phyloP scores from a whole-genome alignment of 64 coral and sea anemone species.

The Dendronephthya gigantea region DNA sequence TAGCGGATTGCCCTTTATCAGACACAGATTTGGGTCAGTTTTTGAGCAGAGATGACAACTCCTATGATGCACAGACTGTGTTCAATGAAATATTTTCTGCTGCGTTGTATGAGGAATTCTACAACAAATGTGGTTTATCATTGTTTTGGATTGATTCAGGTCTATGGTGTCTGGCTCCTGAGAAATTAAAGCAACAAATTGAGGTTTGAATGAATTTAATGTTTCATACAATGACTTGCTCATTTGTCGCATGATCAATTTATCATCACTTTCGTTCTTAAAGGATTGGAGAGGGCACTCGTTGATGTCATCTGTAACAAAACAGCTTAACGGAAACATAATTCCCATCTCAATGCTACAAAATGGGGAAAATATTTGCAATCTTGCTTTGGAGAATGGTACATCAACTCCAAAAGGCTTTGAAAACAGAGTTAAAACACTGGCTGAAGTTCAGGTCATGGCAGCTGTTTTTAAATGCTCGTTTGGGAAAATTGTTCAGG shows the following conservation, averaged over 20 bases:
- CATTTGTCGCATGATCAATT: background rate
- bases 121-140: slow-evolving; percentile 34
- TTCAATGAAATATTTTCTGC: slow-evolving; percentile 44
- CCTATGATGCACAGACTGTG: slow-evolving; percentile 28
- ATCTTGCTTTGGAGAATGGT: background rate
- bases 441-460: background rate
- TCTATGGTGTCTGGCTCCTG: slow-evolving; percentile 7
- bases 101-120: slow-evolving; percentile 51
- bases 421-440: background rate
- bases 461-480: background rate
- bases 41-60: background rate
- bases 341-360: slow-evolving; percentile 45
- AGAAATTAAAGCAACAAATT: background rate
- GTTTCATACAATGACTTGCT: too few species aligned
- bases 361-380: background rate
- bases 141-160: slow-evolving; percentile 61
- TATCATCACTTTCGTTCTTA: background rate
- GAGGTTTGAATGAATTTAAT: background rate
- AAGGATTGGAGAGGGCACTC: slow-evolving; percentile 29
- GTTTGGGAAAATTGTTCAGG: background rate
- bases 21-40: slow-evolving; percentile 34
- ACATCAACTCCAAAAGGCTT: background rate
- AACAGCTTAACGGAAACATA: slow-evolving; percentile 45
- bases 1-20: slow-evolving; percentile 42
- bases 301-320: slow-evolving; percentile 21